Evolutionary conservation across 2,888 invertebrate genomes (phyloP), one percentile per base, ranked within the genome.

Genomic region (Syritta pipiens): DNA sequence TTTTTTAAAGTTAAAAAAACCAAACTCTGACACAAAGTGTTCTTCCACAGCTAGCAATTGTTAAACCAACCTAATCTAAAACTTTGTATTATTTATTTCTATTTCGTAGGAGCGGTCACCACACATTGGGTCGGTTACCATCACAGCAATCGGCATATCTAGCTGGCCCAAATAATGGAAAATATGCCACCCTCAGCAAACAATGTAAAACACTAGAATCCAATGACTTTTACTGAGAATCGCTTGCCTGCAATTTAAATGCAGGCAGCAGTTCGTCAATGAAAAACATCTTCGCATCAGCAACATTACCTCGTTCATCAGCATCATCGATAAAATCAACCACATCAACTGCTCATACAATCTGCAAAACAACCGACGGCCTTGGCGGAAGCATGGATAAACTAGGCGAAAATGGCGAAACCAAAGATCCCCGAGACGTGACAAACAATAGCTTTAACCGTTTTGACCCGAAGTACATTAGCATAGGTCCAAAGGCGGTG

Each of bases 171-270:
- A 93, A 95, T 90, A 93, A 93, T 90, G 93, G 93, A 87, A 96
- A 97, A 93, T 96, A 96, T 92, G 96, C 96, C 89, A 96, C 96
- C 90, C 91, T 96, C 89, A 96, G 95, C 93, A 96, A 96, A 91
- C 96, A 96, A 91, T 97, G 96, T 93, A 97, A 96, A 92, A 96
- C 96, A 85, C 91, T 96, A 65, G 96, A 96, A 91, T 94, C 96
- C 85, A 95, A 93, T 87, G 96, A 96, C 91, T 97, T 96, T 91
- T 97, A 97, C 95, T 96, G 96, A 96, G 95, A 94, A 91, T 89
- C 89, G 88, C 88, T 89, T 88, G 89, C 89, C 89, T 89, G 93
- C 93, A 91, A 89, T 83, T 84, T 86, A 82, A 86, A 87, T 89
- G 89, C 89, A 89, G 89, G 89, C 89, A 88, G 86, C 85, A 86